phyloP scores from a whole-genome alignment of 2,797 vertebrate genomes.

The Uromys caudimaculatus region DNA sequence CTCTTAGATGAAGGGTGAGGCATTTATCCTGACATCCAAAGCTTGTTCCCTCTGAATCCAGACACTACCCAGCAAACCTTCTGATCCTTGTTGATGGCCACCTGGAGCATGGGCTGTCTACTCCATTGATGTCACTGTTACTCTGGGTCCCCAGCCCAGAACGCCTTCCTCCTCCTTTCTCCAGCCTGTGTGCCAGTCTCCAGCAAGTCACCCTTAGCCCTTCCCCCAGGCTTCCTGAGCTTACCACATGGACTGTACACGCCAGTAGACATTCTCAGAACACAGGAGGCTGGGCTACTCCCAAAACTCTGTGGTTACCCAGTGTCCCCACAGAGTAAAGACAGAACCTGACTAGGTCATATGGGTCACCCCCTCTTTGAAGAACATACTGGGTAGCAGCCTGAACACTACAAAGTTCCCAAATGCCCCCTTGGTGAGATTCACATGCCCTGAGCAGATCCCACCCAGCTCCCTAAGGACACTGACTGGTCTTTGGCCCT shows the following conservation, averaged over 20 bases:
- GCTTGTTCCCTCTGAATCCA: background rate
- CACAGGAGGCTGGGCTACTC: background rate
- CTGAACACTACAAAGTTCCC: background rate
- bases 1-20: background rate
- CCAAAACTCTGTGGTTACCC: background rate
- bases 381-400: background rate
- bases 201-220: background rate
- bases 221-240: accelerated
- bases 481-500: slow-evolving; percentile 7
- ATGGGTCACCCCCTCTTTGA: accelerated
- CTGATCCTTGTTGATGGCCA: accelerated
- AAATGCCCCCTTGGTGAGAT: background rate
- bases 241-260: background rate
- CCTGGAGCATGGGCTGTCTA: accelerated
- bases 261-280: background rate
- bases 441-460: background rate
- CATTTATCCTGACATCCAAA: background rate
- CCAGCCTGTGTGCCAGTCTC: background rate
- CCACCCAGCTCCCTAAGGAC: background rate
- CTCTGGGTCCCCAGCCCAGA: accelerated
- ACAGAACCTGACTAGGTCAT: background rate
- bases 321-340: background rate
- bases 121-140: no score
- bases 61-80: accelerated
- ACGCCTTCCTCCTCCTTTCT: accelerated